Evolutionary conservation across 35 echinoderm and acorn worm species (phyloP).

Genomic region (Strongylocentrotus purpuratus): DNA sequence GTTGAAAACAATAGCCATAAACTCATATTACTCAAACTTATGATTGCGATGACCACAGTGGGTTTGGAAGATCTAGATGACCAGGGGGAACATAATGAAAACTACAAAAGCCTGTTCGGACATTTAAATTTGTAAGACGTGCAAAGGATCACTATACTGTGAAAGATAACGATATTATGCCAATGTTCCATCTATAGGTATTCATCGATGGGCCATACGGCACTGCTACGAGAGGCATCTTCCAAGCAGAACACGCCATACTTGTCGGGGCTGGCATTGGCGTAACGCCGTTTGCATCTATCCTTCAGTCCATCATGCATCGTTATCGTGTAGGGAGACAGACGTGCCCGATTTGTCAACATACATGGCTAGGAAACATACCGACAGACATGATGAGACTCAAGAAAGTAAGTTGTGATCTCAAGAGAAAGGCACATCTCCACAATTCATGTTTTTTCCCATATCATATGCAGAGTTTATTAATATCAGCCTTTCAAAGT

Average conservation of each 20-base stretch:
- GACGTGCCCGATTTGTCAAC: conserved; percentile 88
- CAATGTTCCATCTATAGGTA: conserved; percentile 47
- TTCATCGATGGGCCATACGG: conserved; percentile 97
- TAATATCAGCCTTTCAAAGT: too few relatives aligned
- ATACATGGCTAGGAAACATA: conserved; percentile 85
- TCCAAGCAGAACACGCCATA: conserved; percentile 94
- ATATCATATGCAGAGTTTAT: not conserved
- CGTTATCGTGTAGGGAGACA: conserved; percentile 71
- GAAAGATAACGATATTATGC: too few relatives aligned
- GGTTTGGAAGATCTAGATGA: too few relatives aligned
- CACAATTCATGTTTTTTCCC: not conserved
- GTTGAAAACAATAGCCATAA: too few relatives aligned
- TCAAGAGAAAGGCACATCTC: not conserved
- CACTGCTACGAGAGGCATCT: conserved; percentile 89
- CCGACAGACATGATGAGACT: conserved; percentile 88
- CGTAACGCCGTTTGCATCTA: conserved; percentile 97
- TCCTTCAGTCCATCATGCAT: conserved; percentile 91
- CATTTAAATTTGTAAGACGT: too few relatives aligned
- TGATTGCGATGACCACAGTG: too few relatives aligned
- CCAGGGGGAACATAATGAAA: too few relatives aligned
- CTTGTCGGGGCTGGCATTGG: conserved; percentile 97
- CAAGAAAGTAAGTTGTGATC: conserved; percentile 60
- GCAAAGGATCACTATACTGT: too few relatives aligned
- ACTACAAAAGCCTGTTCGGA: too few relatives aligned
- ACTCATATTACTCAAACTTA: too few relatives aligned